Evolutionary conservation across 2,113 vertebrate species (phyloP).

Genomic region (Acrocephalus arundinaceus): DNA sequence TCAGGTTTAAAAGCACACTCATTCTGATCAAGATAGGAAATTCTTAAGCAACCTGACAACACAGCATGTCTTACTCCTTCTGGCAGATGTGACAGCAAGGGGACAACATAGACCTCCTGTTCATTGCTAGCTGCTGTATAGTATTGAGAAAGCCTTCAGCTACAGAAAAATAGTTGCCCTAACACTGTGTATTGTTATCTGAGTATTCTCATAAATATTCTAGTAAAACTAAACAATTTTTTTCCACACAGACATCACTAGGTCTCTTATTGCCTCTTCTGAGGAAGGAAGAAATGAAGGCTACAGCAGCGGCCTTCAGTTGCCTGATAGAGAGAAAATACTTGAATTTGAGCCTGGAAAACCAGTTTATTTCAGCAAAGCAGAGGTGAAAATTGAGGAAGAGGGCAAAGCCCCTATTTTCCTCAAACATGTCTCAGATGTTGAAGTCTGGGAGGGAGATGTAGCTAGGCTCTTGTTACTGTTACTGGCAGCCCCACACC

Average conservation of each 20-base stretch:
- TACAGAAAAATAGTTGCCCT: neutral
- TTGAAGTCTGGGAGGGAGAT: slow-evolving; percentile 78
- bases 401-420: slow-evolving; percentile 77
- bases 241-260: slow-evolving; percentile 87
- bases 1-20: neutral
- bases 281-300: slow-evolving; percentile 83
- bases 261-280: slow-evolving; percentile 81
- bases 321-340: slow-evolving; percentile 84
- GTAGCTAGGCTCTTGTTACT: slow-evolving; percentile 81
- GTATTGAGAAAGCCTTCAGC: neutral
- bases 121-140: neutral
- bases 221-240: slow-evolving; percentile 74
- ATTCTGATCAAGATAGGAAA: neutral
- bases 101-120: neutral
- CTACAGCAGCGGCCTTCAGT: slow-evolving; percentile 81
- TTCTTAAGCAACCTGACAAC: neutral
- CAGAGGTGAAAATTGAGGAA: slow-evolving; percentile 79
- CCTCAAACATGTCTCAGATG: slow-evolving; percentile 75
- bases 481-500: slow-evolving; percentile 83
- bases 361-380: slow-evolving; percentile 79
- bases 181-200: neutral
- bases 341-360: slow-evolving; percentile 91
- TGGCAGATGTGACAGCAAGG: neutral
- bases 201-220: slow-evolving; percentile 9
- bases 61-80: neutral